These are phyloP conservation scores for Lysandra coridon DNA, from an alignment of 2,888 invertebrate genomes.

Conservation along the genomic window DNA sequence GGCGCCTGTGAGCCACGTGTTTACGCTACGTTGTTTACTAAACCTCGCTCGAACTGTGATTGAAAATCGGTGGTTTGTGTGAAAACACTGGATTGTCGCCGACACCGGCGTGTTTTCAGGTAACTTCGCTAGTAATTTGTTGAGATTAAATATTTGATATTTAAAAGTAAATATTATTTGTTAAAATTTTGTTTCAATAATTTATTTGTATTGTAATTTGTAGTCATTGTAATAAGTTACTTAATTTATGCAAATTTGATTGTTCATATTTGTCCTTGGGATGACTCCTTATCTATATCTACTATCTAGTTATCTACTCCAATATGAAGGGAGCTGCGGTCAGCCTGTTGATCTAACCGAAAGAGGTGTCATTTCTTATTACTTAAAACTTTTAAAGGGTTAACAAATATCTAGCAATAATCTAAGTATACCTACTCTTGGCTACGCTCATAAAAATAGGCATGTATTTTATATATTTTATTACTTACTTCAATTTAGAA, in stretches of 20 bases:
- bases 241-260: not conserved
- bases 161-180: too few relatives aligned
- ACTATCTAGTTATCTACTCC: not conserved
- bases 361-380: not conserved
- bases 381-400: too few relatives aligned
- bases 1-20: not conserved
- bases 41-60: not conserved
- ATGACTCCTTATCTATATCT: not conserved
- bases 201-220: not conserved
- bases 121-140: not conserved
- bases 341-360: not conserved
- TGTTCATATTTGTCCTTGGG: not conserved
- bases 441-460: not conserved
- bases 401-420: not conserved
- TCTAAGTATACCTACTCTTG: not conserved
- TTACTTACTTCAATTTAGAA: not conserved
- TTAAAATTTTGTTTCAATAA: too few relatives aligned
- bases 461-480: too few relatives aligned
- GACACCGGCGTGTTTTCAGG: not conserved
- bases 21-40: not conserved
- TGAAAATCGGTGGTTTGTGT: conserved; percentile 8
- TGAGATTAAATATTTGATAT: not conserved
- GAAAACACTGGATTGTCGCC: conserved; percentile 3
- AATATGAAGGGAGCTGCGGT: not conserved
- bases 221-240: not conserved